These are phyloP conservation scores for Dromas ardeola DNA, from an alignment of 2,113 vertebrate species.

Conservation along the genomic window DNA sequence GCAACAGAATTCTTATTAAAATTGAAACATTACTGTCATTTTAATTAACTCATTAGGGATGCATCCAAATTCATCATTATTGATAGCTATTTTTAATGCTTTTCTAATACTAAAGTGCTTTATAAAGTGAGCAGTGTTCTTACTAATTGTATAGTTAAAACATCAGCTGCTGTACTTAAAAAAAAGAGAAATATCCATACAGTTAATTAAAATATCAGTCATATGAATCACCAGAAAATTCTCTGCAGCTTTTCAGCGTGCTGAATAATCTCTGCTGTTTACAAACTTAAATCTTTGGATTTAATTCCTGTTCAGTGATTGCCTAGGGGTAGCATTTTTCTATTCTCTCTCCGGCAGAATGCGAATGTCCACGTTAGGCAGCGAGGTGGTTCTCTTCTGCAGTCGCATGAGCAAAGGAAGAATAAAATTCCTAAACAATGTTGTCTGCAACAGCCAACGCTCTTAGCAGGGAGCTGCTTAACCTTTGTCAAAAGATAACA, in stretches of 20 bases:
- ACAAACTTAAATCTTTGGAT: not conserved
- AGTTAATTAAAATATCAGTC: slow-evolving; percentile 16
- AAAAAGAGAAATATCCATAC: not conserved
- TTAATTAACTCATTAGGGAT: slow-evolving; percentile 65
- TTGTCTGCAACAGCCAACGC: not conserved
- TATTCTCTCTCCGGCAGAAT: not conserved
- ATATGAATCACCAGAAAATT: not conserved
- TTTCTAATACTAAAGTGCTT: not conserved
- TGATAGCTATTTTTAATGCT: slow-evolving; percentile 16
- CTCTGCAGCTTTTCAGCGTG: not conserved
- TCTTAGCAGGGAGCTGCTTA: slow-evolving; percentile 14
- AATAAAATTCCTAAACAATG: not conserved
- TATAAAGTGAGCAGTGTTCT: slow-evolving; percentile 14
- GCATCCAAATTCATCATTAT: slow-evolving; percentile 28
- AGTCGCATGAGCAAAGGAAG: not conserved
- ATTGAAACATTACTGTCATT: slow-evolving; percentile 34
- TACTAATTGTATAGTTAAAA: slow-evolving; percentile 23
- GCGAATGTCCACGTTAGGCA: not conserved
- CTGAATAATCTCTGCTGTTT: not conserved
- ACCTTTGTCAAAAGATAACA: slow-evolving; percentile 15
- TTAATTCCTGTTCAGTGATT: not conserved
- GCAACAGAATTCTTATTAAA: slow-evolving; percentile 16
- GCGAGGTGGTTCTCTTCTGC: not conserved
- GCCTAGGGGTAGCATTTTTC: not conserved
- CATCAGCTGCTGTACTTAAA: not conserved